Conservation (phyloP, 2,113 vertebrate species). For the Gila orcuttii region DNA sequence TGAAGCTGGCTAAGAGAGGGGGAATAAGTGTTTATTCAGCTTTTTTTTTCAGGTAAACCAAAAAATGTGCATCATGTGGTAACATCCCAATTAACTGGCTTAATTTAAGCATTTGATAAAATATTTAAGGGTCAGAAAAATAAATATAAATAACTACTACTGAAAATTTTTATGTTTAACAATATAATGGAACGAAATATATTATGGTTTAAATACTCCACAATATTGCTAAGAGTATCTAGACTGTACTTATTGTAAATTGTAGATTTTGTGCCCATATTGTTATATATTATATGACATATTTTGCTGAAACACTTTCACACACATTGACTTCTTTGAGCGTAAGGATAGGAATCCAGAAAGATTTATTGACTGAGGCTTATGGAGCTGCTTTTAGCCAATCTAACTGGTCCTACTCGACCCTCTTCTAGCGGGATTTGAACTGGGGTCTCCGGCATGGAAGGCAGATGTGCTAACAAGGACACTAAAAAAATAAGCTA, state of each 20-base stretch:
- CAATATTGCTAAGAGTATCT: not conserved
- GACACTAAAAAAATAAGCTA: too few species aligned
- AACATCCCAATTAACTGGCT: not conserved
- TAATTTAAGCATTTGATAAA: not conserved
- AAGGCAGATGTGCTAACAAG: too few species aligned
- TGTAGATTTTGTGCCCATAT: not conserved
- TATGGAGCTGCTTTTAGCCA: not conserved
- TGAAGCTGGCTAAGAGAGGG: not conserved
- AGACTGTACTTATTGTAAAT: not conserved
- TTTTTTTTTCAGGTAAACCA: not conserved
- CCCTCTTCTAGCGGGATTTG: too few species aligned
- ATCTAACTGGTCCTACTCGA: too few species aligned
- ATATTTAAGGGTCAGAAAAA: not conserved
- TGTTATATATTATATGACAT: not conserved
- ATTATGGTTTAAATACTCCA: not conserved
- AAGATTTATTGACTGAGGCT: not conserved
- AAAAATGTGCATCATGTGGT: not conserved
- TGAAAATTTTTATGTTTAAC: not conserved
- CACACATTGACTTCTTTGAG: not conserved
- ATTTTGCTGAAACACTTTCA: not conserved
- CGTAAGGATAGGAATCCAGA: not conserved
- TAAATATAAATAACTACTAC: not conserved
- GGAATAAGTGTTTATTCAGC: conserved; percentile 9
- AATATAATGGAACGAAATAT: not conserved
- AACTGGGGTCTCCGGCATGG: too few species aligned